These are phyloP conservation scores for Drosophila navojoa DNA, from an alignment of 1,140 invertebrate species.

Conservation along the genomic window DNA sequence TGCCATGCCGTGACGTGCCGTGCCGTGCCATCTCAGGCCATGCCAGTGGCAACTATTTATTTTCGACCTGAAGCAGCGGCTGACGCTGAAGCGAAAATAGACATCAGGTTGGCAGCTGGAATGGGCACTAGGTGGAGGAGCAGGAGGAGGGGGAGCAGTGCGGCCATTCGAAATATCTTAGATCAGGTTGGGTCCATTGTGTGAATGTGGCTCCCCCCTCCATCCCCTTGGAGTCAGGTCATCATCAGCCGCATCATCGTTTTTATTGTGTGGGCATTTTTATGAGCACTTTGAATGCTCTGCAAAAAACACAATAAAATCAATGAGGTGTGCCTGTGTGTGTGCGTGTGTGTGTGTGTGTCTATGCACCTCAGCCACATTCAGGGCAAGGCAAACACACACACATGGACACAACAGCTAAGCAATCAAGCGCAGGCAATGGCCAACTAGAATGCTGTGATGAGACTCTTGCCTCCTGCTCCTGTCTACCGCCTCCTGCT, in stretches of 20 bases:
- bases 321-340: conserved; percentile 73
- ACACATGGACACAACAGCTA: conserved; percentile 57
- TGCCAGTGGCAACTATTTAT: conserved; percentile 16
- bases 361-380: conserved; percentile 57
- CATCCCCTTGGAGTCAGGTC: conserved; percentile 7
- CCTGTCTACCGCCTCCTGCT: conserved; percentile 2
- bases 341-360: conserved; percentile 5
- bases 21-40: too few relatives aligned
- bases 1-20: too few relatives aligned
- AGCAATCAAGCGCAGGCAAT: conserved; percentile 74
- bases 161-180: conserved; percentile 17
- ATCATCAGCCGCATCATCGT: conserved; percentile 73
- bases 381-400: conserved; percentile 53
- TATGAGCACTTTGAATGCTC: conserved; percentile 77
- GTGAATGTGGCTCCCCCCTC: conserved; percentile 29
- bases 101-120: conserved; percentile 71
- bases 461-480: conserved; percentile 20
- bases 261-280: conserved; percentile 81
- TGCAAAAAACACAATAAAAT: conserved; percentile 80
- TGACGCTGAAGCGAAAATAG: conserved; percentile 58
- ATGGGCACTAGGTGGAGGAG: conserved; percentile 4
- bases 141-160: not conserved
- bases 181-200: conserved; percentile 15
- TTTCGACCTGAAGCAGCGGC: conserved; percentile 22
- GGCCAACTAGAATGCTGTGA: conserved; percentile 74